A percentile compares a stretch with the other conserved stretches of the same genome.
Conservation (phyloP, 2,797 vertebrate genomes). For the Tarsius wallacei region DNA sequence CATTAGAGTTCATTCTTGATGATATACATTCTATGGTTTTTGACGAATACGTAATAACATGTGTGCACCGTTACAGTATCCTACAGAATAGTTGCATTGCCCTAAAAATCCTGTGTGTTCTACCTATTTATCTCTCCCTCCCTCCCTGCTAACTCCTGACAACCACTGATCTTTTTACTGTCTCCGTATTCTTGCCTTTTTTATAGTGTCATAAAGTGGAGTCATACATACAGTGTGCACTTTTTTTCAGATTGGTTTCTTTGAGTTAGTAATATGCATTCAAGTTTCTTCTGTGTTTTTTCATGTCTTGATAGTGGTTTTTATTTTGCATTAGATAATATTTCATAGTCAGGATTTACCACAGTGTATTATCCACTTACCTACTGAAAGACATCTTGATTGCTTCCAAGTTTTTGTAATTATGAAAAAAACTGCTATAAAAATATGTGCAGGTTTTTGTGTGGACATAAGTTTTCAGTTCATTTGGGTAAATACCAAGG, state of each 20-base stretch:
- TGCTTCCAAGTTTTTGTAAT: neutral
- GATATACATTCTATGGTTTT: neutral
- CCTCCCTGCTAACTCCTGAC: neutral
- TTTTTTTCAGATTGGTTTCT: neutral
- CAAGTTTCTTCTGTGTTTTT: neutral
- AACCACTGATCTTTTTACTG: neutral
- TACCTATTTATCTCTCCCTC: neutral
- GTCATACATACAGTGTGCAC: neutral
- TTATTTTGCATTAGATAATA: neutral
- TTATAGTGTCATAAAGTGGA: neutral
- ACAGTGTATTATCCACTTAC: neutral
- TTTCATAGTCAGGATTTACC: neutral
- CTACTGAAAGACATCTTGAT: neutral
- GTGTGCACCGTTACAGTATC: neutral
- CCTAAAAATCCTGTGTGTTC: neutral
- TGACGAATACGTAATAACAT: neutral
- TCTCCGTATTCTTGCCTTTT: neutral
- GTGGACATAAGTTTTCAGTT: neutral
- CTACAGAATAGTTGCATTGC: neutral
- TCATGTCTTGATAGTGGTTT: neutral
- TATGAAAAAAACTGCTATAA: neutral
- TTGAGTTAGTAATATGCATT: neutral
- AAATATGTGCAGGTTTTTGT: neutral
- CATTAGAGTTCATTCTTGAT: neutral
- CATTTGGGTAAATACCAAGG: neutral